Base-by-base conservation (phyloP, 2,888 invertebrate genomes). In the Tetranychus truncatus region DNA sequence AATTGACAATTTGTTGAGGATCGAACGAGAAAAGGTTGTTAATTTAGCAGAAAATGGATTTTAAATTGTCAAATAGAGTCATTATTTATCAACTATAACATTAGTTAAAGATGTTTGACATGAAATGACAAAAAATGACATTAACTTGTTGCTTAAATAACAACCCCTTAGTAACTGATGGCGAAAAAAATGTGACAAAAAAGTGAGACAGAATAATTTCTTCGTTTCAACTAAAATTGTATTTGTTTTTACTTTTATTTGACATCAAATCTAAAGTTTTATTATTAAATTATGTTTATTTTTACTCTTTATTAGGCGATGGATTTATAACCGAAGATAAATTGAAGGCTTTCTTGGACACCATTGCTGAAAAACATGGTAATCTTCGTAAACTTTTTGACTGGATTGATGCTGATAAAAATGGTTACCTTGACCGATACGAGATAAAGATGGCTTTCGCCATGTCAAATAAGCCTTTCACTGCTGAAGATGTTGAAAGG, bases 391-490 rank as follows among this genome's bases (percentile, higher is more conserved):
- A 73, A 21, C 21, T 73, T 65, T 73, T 73, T 24, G 65, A 73
- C 21, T 65, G 21, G 24, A 73, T 73, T n/a, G 73, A 73, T 21
- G 73, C 73, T 18, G 73, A 73, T 66, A 73, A 73, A 73, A 73
- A 73, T 24, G 73, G 73, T 55, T 73, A 65, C 34, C 45, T 73
- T 44, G 73, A 73, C 21, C 55, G 73, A n/a, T 73, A 73, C 44
- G 73, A 73, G 44, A 73, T 73, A 11, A 73, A 73, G 55, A 73
- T 73, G 73, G 73, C 73, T 11, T 73, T 73, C 18, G 73, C 73
- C 4, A 65, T 73, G 65, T 66, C 44, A 9, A 34, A 73, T 15
- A 21, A 65, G 9, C 65, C 55, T 34, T 65, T 65, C 15, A 73
- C 73, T 15, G 73, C 34, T 11, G 44, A 73, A 34, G 73, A 73